phyloP scores from a whole-genome alignment of 2,797 vertebrate genomes.

The Intellagama lesueurii region DNA sequence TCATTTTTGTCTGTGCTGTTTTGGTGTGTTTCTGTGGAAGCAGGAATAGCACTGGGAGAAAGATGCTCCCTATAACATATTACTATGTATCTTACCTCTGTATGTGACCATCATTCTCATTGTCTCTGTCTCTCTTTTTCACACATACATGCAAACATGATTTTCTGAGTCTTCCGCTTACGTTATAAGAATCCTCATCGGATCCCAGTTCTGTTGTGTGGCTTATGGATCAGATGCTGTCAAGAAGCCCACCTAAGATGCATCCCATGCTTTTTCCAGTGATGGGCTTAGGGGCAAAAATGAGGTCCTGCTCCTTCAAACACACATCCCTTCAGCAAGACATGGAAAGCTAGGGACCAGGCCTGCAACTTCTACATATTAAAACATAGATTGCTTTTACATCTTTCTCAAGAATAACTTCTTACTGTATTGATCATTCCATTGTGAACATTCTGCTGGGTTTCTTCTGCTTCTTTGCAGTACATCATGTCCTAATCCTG shows the following conservation, averaged over 20 bases:
- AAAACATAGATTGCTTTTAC: conserved; percentile 29
- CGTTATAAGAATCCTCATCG: not conserved
- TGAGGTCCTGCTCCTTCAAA: not conserved
- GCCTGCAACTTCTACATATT: not conserved
- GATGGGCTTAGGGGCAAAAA: not conserved
- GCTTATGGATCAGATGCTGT: not conserved
- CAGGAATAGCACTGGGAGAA: not conserved
- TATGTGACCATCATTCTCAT: not conserved
- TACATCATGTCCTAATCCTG: not conserved
- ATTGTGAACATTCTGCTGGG: not conserved
- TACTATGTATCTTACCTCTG: not conserved
- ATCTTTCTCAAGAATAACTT: not conserved
- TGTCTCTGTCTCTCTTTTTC: not conserved
- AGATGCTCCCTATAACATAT: not conserved
- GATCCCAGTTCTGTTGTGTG: not conserved
- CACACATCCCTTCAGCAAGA: not conserved
- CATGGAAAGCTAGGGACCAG: not conserved
- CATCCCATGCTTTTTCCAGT: not conserved
- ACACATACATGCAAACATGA: not conserved
- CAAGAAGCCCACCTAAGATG: not conserved
- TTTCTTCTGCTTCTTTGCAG: conserved; percentile 20
- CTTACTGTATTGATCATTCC: conserved; percentile 27
- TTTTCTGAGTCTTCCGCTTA: not conserved
- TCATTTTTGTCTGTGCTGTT: not conserved
- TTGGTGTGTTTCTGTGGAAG: not conserved